These are phyloP conservation scores for Achlya flavicornis DNA, from an alignment of 2,888 invertebrate species.

Conservation along the genomic window DNA sequence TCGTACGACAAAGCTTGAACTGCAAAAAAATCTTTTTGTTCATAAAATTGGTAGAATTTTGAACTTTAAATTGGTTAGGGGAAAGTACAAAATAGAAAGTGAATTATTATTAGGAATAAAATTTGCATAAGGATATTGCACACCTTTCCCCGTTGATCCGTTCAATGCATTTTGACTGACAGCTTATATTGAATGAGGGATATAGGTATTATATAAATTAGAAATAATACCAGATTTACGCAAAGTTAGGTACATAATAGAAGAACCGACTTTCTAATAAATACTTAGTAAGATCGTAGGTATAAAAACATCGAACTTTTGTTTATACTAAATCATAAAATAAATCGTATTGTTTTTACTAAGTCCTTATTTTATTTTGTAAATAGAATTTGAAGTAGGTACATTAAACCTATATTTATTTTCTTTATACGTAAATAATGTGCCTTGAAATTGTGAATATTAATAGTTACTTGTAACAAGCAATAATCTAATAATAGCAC, in stretches of 20 bases:
- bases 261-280: too few relatives aligned
- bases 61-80: slow-evolving; percentile 23
- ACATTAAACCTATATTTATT: too few relatives aligned
- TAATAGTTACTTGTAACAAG: too few relatives aligned
- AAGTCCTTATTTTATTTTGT: too few relatives aligned
- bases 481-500: too few relatives aligned
- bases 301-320: too few relatives aligned
- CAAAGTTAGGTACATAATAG: not conserved
- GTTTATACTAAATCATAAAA: too few relatives aligned
- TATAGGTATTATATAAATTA: slow-evolving; percentile 28
- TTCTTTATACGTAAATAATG: too few relatives aligned
- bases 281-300: too few relatives aligned
- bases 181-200: slow-evolving; percentile 54
- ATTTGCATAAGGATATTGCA: slow-evolving; percentile 77
- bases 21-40: slow-evolving; percentile 62
- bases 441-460: too few relatives aligned
- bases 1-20: slow-evolving; percentile 39
- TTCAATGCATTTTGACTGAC: slow-evolving; percentile 80
- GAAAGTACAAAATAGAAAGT: slow-evolving; percentile 41
- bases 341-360: too few relatives aligned
- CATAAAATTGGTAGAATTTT: slow-evolving; percentile 23
- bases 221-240: not conserved
- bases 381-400: too few relatives aligned
- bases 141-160: slow-evolving; percentile 78
- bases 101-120: slow-evolving; percentile 44